Evolutionary conservation across 2,888 invertebrate species (phyloP).

Genomic region (Acleris laterana): DNA sequence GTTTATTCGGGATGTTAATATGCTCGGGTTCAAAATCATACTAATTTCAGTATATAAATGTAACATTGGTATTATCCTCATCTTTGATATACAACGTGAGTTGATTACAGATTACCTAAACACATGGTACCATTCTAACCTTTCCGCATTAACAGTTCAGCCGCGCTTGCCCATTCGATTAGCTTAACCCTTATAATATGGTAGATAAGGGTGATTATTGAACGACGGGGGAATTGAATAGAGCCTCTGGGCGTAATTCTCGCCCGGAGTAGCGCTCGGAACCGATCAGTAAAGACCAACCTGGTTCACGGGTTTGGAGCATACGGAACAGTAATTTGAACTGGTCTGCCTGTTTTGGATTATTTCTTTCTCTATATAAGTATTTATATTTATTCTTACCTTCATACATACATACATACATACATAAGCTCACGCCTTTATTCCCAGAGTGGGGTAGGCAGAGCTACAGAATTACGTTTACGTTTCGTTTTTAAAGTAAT

Average conservation of each 20-base stretch:
- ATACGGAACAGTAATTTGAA: not conserved
- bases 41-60: too few species aligned
- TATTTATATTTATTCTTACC: too few species aligned
- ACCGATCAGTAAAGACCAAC: constrained; percentile 33
- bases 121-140: not conserved
- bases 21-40: too few species aligned
- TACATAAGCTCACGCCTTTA: too few species aligned
- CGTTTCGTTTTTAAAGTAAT: too few species aligned
- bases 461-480: too few species aligned
- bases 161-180: not conserved
- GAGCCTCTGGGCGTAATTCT: constrained; percentile 27
- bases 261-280: constrained; percentile 23
- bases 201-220: not conserved
- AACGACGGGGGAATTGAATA: not conserved
- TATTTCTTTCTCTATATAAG: too few species aligned
- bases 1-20: too few species aligned
- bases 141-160: not conserved
- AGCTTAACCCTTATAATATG: not conserved
- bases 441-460: too few species aligned
- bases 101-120: constrained; percentile 1
- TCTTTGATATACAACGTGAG: not conserved
- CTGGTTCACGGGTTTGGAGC: not conserved
- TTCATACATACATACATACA: too few species aligned
- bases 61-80: too few species aligned
- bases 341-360: too few species aligned